A percentile compares a stretch with the other conserved stretches of the same genome.
phyloP scores from a whole-genome alignment of 2,113 vertebrate species.

The Pelvicachromis taeniatus region DNA sequence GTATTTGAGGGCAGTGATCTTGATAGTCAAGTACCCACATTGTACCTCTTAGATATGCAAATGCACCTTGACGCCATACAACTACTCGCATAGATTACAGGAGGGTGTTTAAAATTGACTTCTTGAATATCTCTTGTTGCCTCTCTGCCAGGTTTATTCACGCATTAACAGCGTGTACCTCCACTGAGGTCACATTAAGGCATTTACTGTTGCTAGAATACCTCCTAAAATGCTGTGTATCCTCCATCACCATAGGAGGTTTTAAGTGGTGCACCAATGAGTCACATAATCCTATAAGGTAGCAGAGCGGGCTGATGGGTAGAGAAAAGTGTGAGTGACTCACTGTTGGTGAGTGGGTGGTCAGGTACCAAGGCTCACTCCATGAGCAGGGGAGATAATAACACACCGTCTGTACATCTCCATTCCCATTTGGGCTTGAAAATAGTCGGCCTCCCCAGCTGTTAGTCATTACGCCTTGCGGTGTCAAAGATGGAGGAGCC shows the following conservation, averaged over 20 bases:
- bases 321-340: conserved; percentile 38
- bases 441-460: conserved; percentile 61
- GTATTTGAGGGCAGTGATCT: background rate
- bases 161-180: background rate
- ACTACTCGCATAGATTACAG: background rate
- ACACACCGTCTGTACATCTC: conserved; percentile 52
- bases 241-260: background rate
- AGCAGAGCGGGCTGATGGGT: background rate
- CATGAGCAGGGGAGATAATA: conserved; percentile 59
- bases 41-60: background rate
- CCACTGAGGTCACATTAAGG: background rate
- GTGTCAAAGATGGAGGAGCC: conserved; percentile 22
- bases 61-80: background rate
- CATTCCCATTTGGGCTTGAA: conserved; percentile 53
- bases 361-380: conserved; percentile 53
- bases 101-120: background rate
- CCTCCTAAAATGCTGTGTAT: background rate
- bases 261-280: conserved; percentile 26
- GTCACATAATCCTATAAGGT: conserved; percentile 27
- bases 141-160: background rate
- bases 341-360: conserved; percentile 64
- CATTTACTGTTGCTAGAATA: background rate
- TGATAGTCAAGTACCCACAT: background rate
- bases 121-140: background rate
- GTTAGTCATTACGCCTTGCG: conserved; percentile 56